Percentiles rank a stretch among this genome's conserved stretches.
Conservation (phyloP, 2,797 vertebrate genomes). For the Helicolenus hilgendorfi region DNA sequence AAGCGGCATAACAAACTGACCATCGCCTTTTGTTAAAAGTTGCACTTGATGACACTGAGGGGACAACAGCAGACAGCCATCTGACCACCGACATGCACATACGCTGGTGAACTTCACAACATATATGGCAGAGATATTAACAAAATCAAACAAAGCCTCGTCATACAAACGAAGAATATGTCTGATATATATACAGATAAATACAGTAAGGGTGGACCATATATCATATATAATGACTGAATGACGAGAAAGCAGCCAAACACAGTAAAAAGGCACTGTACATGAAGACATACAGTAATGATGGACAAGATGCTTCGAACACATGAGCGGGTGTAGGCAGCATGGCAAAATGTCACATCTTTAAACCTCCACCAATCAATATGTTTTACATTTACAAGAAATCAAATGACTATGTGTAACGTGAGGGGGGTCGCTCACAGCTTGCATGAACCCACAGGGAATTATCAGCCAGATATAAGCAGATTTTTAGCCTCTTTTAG, state of each 20-base stretch:
- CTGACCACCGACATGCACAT: neutral
- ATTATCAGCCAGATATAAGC: neutral
- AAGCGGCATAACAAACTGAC: neutral
- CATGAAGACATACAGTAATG: neutral
- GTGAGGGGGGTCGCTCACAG: neutral
- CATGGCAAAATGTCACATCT: neutral
- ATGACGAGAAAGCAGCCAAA: neutral
- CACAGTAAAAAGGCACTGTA: neutral
- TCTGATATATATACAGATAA: neutral
- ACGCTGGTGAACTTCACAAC: neutral
- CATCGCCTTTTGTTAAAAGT: neutral
- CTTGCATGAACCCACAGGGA: neutral
- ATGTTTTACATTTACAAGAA: slow-evolving; percentile 11
- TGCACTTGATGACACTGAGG: neutral
- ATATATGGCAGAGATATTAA: neutral
- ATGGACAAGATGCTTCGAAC: neutral
- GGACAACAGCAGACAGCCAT: neutral
- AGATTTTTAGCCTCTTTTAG: neutral
- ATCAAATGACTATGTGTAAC: neutral
- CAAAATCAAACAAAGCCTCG: neutral
- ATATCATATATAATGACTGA: neutral
- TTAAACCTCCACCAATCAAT: neutral
- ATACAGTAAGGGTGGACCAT: neutral
- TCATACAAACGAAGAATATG: neutral
- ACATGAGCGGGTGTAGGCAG: neutral